These are phyloP conservation scores for Chamaea fasciata DNA, from an alignment of 2,113 vertebrate genomes.

Conservation along the genomic window DNA sequence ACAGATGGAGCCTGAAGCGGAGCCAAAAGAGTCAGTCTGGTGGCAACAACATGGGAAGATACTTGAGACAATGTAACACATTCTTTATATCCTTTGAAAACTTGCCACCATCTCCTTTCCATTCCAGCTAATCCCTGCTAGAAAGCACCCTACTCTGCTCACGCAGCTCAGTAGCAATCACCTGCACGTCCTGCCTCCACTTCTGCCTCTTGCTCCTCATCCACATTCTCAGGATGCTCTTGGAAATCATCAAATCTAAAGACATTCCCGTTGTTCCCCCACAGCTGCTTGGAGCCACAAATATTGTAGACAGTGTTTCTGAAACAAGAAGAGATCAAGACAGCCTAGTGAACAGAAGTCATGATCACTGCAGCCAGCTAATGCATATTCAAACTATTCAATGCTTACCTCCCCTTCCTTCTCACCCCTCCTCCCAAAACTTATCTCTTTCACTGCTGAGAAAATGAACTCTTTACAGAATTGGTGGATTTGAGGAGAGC, in stretches of 20 bases:
- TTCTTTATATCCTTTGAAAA: not conserved
- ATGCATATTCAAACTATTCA: not conserved
- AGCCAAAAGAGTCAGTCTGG: not conserved
- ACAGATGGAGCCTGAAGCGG: not conserved
- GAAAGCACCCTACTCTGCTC: not conserved
- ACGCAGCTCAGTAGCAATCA: not conserved
- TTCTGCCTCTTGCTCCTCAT: slow-evolving; percentile 2
- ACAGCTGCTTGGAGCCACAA: slow-evolving; percentile 71
- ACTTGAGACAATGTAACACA: not conserved
- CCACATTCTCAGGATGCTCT: not conserved
- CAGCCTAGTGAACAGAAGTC: not conserved
- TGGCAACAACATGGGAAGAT: not conserved
- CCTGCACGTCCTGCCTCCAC: not conserved
- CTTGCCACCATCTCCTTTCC: not conserved
- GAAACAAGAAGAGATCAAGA: slow-evolving; percentile 34
- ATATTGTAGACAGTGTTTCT: slow-evolving; percentile 88
- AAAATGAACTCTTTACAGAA: not conserved
- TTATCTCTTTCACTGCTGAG: not conserved
- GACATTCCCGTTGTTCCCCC: slow-evolving; percentile 62
- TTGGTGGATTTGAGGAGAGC: not conserved
- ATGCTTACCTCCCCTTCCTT: not conserved
- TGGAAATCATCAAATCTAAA: slow-evolving; percentile 56
- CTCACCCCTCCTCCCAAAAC: not conserved
- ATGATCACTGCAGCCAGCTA: not conserved
- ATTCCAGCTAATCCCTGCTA: not conserved